Base-by-base conservation (phyloP, 2,113 vertebrate species). In the Rhabdomys dilectus region DNA sequence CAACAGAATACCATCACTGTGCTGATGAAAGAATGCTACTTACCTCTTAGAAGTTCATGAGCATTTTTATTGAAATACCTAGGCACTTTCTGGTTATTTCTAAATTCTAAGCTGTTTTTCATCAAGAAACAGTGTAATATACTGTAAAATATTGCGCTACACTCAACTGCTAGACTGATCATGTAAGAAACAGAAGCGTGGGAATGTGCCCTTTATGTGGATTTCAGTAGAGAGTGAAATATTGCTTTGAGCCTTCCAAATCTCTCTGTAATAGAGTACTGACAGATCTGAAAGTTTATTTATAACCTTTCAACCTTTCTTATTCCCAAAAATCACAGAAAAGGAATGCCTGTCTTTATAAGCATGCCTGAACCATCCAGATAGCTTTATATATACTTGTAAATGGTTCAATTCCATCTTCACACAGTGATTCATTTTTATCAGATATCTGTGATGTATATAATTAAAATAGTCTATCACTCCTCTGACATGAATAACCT, bases 391-490 rank as follows among this genome's bases (percentile, higher is more conserved):
- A 91, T 82, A 81, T 78, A 91, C 36, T 95, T 94, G 16, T 72
- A 96, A 95, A 60, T 96, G 60, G 60, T 93, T 94, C 45, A 77
- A 42, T 77, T 42, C 5, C 85, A 95, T 89, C n/a, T 76, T 62
- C 21, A 89, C 10, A 91, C 31, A 56, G 11, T 58, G 88, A 92
- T 94, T 93, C 26, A 19, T 81, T 93, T n/a, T 96, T 96, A 91
- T 82, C 70, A 88, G 56, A 3, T 16, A 92, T 88, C 58, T 87
- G 42, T 98, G 89, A 96, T 56, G 34, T 15, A 64, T 80, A 94
- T 95, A 96, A 98, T 97, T 98, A 98, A 97, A 98, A 97, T 89
- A 95, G 66, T 92, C 64, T 77, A 24, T 96, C 95, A 91, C 36
- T 86, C 1, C 64, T 96, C 34, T 98, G 93, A 93, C 58, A 93